A percentile compares a stretch with the other conserved stretches of the same genome.
Evolutionary conservation across 2,888 invertebrate species (phyloP).

Genomic region (Choreutis nemorana): DNA sequence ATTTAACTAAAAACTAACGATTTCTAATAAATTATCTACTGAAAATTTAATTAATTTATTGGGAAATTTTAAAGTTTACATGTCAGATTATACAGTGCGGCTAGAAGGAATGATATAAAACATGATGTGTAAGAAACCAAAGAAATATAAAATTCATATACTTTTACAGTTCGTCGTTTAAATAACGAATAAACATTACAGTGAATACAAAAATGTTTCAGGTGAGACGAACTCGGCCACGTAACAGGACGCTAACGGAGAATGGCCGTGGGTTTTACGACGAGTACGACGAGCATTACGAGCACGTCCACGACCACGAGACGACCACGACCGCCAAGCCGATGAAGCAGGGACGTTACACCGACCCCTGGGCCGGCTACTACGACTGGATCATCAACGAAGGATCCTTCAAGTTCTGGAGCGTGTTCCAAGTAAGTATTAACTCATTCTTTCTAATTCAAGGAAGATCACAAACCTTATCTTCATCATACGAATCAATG

Average conservation of each 20-base stretch:
- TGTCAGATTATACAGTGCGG: no score
- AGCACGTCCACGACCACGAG: conserved; percentile 29
- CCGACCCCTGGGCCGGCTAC: conserved; percentile 81
- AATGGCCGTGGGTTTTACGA: conserved; percentile 48
- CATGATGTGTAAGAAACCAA: no score
- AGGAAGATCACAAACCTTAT: neutral
- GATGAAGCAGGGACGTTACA: conserved; percentile 67
- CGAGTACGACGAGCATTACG: conserved; percentile 54
- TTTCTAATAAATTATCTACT: no score
- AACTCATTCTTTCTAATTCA: neutral
- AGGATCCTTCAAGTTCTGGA: conserved; percentile 90
- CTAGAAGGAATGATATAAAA: no score
- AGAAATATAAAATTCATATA: no score
- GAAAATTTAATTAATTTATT: no score
- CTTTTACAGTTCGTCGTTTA: no score
- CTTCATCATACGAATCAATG: no score
- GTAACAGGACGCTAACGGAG: conserved; percentile 18
- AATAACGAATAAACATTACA: no score
- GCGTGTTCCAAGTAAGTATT: conserved; percentile 77
- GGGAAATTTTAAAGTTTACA: no score
- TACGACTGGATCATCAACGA: conserved; percentile 89
- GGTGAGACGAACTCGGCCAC: conserved; percentile 21
- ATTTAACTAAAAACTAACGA: no score
- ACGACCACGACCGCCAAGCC: conserved; percentile 49
- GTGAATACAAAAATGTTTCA: conserved; percentile 16